Base-by-base conservation (phyloP, 37 sponge, comb jelly and placozoan genomes). In the Dysidea cf. avara region DNA sequence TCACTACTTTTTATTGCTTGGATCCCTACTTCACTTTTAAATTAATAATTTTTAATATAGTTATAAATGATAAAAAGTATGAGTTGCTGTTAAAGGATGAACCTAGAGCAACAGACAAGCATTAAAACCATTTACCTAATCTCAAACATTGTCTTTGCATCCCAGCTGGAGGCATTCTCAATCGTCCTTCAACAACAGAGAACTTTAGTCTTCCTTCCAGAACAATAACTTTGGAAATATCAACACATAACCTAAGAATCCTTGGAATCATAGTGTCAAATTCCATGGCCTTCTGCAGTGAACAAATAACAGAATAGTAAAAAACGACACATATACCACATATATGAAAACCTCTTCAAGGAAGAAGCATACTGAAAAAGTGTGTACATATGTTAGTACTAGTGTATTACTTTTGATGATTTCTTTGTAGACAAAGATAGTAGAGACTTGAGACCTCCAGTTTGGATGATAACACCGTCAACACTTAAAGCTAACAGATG, bases 81-180 rank as follows among this genome's bases (percentile, higher is more conserved):
- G n/a, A n/a, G n/a, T n/a, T n/a, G n/a, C n/a, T n/a, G n/a, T n/a
- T n/a, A n/a, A n/a, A n/a, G n/a, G n/a, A n/a, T n/a, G n/a, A n/a
- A n/a, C n/a, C n/a, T n/a, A n/a, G n/a, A n/a, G n/a, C n/a, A n/a
- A n/a, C n/a, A n/a, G 59, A 13, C 31, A 57, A 57, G 31, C 7
- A 30, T 30, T 26, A 57, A 57, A 5, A 57, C 31, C 20, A 20
- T 59, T 38, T 66, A 89, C 87, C 82, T 57, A 93, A 56, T 69
- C 95, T 82, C 13, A 94, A 76, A 18, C 76, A 69, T 26, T 86
- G 92, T 71, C 91, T 77, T 17, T 67, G 37, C 48, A 79, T 70
- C 22, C 95, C 95, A 55, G 91, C 91, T 7, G 69, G 40, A 39
- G 80, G 83, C 83, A 94, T 83, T 55, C 61, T 90, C 66, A 90